Conservation (phyloP, 2,888 invertebrate species). For the Lochmaea crataegi region DNA sequence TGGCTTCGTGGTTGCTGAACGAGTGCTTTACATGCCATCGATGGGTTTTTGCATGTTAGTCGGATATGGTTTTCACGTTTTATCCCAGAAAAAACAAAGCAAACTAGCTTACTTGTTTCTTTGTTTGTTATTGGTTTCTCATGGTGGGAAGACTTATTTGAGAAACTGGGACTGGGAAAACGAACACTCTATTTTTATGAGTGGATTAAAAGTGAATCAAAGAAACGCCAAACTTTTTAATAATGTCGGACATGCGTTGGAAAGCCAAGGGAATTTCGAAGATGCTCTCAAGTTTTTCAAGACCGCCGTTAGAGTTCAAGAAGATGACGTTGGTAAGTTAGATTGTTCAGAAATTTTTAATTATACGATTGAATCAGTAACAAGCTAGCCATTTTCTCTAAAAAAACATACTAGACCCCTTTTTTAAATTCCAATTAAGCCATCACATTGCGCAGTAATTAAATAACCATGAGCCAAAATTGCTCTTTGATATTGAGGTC, state of each 20-base stretch:
- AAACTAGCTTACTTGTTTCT: conserved; percentile 70
- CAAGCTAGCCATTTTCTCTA: too few relatives aligned
- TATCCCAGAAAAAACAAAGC: conserved; percentile 73
- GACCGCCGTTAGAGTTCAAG: conserved; percentile 92
- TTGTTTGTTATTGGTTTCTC: conserved; percentile 75
- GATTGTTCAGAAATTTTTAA: too few relatives aligned
- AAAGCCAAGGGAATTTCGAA: conserved; percentile 75
- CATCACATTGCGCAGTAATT: too few relatives aligned
- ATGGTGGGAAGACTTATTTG: conserved; percentile 86
- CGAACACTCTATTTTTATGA: conserved; percentile 94
- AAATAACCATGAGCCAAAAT: too few relatives aligned
- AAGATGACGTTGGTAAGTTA: conserved; percentile 86
- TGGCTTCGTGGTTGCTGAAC: conserved; percentile 96
- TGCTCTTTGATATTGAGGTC: too few relatives aligned
- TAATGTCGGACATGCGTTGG: conserved; percentile 96
- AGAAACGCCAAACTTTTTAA: conserved; percentile 96
- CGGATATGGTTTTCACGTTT: conserved; percentile 84
- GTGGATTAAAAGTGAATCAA: conserved; percentile 87
- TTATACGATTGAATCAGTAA: too few relatives aligned
- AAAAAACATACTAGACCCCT: too few relatives aligned
- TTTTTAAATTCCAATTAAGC: too few relatives aligned
- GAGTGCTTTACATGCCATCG: conserved; percentile 95
- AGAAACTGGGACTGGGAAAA: conserved; percentile 94
- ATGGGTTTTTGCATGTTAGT: conserved; percentile 97
- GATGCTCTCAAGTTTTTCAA: conserved; percentile 93